Evolutionary conservation across 2,888 invertebrate genomes (phyloP), one percentile per base, ranked within the genome.

Genomic region (Nasonia oneida): DNA sequence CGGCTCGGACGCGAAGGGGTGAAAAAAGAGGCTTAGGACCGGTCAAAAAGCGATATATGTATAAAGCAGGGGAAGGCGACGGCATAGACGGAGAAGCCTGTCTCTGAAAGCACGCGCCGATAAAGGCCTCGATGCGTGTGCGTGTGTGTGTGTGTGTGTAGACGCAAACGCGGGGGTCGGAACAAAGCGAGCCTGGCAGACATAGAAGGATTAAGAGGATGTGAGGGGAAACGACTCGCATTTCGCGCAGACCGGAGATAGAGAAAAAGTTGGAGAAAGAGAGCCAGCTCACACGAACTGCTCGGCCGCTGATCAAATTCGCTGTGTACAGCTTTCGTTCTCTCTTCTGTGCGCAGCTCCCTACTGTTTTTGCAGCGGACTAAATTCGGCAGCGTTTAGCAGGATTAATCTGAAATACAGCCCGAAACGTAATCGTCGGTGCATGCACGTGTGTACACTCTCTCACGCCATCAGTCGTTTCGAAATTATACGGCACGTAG

Each of bases 221-320:
- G 80, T 80, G 83, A 85, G 79, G 78, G 23, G 47, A 61, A 67
- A 79, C 33, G 50, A 83, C 33, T 73, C 83, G 50, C 37, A 75
- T 82, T 77, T 83, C 18, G 77, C 53, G 64, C 47, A 37, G 8
- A 8, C 53, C 29, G 29, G 39, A 37, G 53, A 29, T 33, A 64
- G 67, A 61, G 75, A 42, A 74, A 74, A 81, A 53, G 50, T 80
- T 53, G 10, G 42, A 50, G 67, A 82, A 10, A 15, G 47, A 39
- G 37, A 75, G n/a, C 29, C n/a, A 15, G 8, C 78, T 4, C 5
- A 8, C 64, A 39, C 10, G 23, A 53, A 53, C 53, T 53, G 53
- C 57, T 61, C 14, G 33, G 23, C 14, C 12, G 4, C 67, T 67
- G 64, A 67, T 67, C 33, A 67, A 67, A 67, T 67, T 67, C 33